Percentiles rank a stretch among this genome's conserved stretches.
These are phyloP conservation scores for Heliocidaris erythrogramma DNA, from an alignment of 35 echinoderm and acorn worm species.

Conservation along the genomic window DNA sequence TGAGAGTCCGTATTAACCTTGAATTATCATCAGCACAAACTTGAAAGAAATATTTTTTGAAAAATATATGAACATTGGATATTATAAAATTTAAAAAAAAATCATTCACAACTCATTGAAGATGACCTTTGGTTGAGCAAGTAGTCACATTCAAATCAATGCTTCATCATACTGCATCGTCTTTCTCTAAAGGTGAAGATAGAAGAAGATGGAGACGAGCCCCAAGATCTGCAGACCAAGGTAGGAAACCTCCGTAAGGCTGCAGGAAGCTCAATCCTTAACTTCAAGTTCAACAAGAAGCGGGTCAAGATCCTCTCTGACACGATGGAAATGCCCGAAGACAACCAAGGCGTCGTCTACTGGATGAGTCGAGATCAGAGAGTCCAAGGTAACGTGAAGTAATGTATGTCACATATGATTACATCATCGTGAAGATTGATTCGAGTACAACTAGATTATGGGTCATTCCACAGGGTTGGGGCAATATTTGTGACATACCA, in stretches of 20 bases:
- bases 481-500: too few relatives aligned
- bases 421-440: too few relatives aligned
- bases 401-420: not conserved
- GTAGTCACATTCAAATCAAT: too few relatives aligned
- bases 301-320: constrained; percentile 69
- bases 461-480: too few relatives aligned
- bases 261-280: constrained; percentile 58
- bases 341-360: constrained; percentile 76
- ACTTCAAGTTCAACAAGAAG: constrained; percentile 92
- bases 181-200: constrained; percentile 27
- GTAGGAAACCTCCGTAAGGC: constrained; percentile 8
- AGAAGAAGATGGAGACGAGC: constrained; percentile 20
- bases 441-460: too few relatives aligned
- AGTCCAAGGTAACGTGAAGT: constrained; percentile 69
- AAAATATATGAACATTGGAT: too few relatives aligned
- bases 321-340: constrained; percentile 65
- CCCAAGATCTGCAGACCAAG: constrained; percentile 55
- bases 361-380: constrained; percentile 91
- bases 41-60: too few relatives aligned
- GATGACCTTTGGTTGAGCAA: too few relatives aligned
- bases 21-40: too few relatives aligned
- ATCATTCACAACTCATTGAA: too few relatives aligned
- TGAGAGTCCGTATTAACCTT: too few relatives aligned
- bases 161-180: not conserved
- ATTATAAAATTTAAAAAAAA: too few relatives aligned